Evolutionary conservation across 2,797 vertebrate genomes (phyloP).

Genomic region (Sardinella longiceps): DNA sequence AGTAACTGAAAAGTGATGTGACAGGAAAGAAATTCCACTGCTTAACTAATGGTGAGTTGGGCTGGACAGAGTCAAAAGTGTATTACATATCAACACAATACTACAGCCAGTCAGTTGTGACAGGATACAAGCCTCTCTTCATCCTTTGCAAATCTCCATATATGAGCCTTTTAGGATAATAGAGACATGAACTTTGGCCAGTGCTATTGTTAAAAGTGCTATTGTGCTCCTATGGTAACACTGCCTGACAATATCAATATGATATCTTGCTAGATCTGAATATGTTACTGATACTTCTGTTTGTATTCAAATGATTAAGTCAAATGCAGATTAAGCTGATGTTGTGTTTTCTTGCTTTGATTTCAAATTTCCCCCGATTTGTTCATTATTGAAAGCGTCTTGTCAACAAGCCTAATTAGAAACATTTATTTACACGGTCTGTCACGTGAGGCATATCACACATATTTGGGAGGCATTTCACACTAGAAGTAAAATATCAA

Average conservation of each 20-base stretch:
- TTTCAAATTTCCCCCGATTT: not conserved
- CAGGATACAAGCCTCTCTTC: not conserved
- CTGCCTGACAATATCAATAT: not conserved
- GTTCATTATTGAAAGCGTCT: not conserved
- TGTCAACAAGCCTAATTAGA: not conserved
- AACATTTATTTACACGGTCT: not conserved
- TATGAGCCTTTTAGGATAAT: not conserved
- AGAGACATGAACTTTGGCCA: not conserved
- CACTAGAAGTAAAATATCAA: not conserved
- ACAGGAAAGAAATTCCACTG: not conserved
- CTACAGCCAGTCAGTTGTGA: not conserved
- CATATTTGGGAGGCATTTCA: not conserved
- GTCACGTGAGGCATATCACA: not conserved
- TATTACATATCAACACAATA: not conserved
- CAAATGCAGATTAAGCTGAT: not conserved
- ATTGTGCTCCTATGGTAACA: not conserved
- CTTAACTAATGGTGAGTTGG: not conserved
- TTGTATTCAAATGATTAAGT: not conserved
- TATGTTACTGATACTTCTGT: not conserved
- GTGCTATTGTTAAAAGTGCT: not conserved
- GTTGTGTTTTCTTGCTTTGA: not conserved
- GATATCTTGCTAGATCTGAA: not conserved
- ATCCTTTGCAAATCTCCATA: not conserved
- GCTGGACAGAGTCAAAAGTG: not conserved
- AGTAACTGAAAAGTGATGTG: slow-evolving; percentile 9